A percentile compares a stretch with the other conserved stretches of the same genome.
These are phyloP conservation scores for Ictidomys tridecemlineatus DNA, from an alignment of 2,113 vertebrate genomes.

Conservation along the genomic window DNA sequence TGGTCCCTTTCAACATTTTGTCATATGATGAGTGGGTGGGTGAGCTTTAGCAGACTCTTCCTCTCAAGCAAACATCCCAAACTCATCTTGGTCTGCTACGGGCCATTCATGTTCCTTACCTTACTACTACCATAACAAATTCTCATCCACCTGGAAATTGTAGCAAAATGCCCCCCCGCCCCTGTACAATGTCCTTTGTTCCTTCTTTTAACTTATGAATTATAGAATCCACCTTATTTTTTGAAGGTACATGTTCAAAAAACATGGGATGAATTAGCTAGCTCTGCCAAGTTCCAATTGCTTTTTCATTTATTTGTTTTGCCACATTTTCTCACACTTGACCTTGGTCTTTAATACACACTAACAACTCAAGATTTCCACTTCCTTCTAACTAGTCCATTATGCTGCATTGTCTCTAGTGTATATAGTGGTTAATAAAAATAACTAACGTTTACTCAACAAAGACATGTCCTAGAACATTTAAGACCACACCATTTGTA, in stretches of 20 bases:
- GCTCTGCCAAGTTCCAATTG: neutral
- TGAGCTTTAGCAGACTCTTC: neutral
- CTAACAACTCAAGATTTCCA: neutral
- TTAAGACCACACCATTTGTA: neutral
- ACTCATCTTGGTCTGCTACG: neutral
- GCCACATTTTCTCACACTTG: neutral
- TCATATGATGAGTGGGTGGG: neutral
- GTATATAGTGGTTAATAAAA: slow-evolving; percentile 29
- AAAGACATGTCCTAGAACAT: slow-evolving; percentile 1
- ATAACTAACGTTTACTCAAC: neutral
- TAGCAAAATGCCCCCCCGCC: neutral
- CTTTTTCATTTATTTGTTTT: slow-evolving; percentile 6
- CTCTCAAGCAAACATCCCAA: neutral
- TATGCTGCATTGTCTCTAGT: neutral
- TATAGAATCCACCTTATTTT: neutral
- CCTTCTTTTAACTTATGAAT: neutral
- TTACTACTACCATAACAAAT: neutral
- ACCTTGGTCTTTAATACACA: slow-evolving; percentile 22
- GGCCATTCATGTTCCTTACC: neutral
- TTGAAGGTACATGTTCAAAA: neutral
- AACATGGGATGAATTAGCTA: neutral
- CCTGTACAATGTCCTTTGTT: neutral
- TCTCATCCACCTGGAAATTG: neutral
- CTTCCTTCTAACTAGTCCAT: slow-evolving; percentile 34
- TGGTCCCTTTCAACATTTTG: neutral